phyloP scores from a whole-genome alignment of 2,888 invertebrate species.

The Pterostichus madidus region DNA sequence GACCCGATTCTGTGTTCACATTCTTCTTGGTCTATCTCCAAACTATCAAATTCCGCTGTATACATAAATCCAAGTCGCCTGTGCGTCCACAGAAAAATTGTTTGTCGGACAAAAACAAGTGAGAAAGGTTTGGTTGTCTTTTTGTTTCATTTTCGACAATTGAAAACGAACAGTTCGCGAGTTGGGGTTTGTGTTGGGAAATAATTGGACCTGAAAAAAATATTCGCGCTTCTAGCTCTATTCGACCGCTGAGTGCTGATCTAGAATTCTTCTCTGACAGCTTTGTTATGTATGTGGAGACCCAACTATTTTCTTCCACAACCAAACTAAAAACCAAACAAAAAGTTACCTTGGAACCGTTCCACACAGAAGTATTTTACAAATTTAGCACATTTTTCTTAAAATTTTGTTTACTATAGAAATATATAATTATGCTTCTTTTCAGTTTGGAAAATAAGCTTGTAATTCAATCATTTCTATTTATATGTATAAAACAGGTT shows the following conservation, averaged over 20 bases:
- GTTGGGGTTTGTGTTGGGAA: conserved; percentile 74
- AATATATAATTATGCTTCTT: too few species aligned
- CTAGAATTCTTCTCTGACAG: conserved; percentile 62
- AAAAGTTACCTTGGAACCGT: too few species aligned
- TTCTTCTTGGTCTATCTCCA: conserved; percentile 61
- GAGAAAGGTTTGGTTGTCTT: conserved; percentile 50
- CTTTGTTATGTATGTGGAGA: conserved; percentile 56
- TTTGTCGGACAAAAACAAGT: conserved; percentile 57
- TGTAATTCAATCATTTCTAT: too few species aligned
- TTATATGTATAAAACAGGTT: too few species aligned
- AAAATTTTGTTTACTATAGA: too few species aligned
- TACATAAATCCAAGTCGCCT: conserved; percentile 63
- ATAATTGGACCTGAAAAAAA: conserved; percentile 75
- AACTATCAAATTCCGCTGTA: conserved; percentile 57
- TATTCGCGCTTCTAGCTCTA: conserved; percentile 49
- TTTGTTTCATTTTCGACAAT: conserved; percentile 59
- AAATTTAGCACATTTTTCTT: too few species aligned
- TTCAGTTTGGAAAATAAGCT: too few species aligned
- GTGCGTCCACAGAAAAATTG: conserved; percentile 59
- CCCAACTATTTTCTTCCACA: conserved; percentile 5
- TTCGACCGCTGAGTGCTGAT: conserved; percentile 50
- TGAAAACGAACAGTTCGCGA: conserved; percentile 70
- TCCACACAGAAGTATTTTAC: too few species aligned
- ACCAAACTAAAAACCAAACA: too few species aligned
- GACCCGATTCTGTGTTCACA: conserved; percentile 60